Evolutionary conservation across 2,113 vertebrate species (phyloP).

Genomic region (Pipra filicauda): DNA sequence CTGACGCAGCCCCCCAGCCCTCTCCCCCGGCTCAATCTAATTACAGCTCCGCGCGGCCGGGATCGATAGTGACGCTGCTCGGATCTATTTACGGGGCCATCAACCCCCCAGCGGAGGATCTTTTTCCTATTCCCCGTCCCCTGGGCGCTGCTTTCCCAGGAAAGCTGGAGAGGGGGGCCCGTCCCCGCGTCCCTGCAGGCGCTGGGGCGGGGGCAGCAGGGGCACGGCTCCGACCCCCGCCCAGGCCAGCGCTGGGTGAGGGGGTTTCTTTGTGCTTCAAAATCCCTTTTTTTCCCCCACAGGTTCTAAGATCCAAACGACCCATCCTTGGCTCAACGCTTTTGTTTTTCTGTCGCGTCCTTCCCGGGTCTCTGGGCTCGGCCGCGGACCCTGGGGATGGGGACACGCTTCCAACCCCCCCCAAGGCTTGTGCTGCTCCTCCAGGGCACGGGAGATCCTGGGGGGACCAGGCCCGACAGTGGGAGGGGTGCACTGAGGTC

Average conservation of each 20-base stretch:
- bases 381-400: fast-evolving
- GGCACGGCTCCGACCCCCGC: not conserved
- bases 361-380: fast-evolving
- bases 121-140: constrained; percentile 75
- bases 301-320: not conserved
- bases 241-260: fast-evolving
- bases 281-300: not conserved
- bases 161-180: not conserved
- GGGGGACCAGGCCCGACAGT: not conserved
- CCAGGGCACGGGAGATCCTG: not conserved
- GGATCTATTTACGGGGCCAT: constrained; percentile 84
- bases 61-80: constrained; percentile 84
- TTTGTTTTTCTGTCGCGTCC: fast-evolving
- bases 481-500: not conserved
- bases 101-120: constrained; percentile 76
- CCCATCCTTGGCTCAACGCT: not conserved
- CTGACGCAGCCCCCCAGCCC: constrained; percentile 77
- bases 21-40: constrained; percentile 84
- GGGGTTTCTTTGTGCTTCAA: not conserved
- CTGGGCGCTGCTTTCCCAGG: not conserved
- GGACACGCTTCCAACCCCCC: not conserved
- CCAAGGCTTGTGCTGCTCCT: not conserved
- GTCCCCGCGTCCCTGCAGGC: not conserved
- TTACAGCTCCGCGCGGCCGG: constrained; percentile 83
- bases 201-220: fast-evolving